Conservation (phyloP, 2,888 invertebrate genomes). For the Alloplasta piceator region DNA sequence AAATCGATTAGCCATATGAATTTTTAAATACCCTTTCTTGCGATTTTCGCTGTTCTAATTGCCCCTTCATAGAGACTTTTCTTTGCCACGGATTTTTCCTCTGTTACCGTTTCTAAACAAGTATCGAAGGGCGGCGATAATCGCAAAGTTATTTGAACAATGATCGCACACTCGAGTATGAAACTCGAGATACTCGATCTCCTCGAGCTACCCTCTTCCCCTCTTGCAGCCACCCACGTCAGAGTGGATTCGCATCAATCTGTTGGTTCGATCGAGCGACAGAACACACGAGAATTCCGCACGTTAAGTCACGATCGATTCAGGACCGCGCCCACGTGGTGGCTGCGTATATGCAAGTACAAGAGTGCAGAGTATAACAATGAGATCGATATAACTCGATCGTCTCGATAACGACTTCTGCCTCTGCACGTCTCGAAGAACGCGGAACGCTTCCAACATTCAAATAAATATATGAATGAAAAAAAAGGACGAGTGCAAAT, state of each 20-base stretch:
- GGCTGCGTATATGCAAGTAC: not conserved
- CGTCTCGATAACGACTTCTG: not conserved
- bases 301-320: slow-evolving; percentile 55
- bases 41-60: not conserved
- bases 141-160: slow-evolving; percentile 54
- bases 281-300: slow-evolving; percentile 55
- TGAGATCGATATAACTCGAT: slow-evolving; percentile 37
- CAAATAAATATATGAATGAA: not conserved
- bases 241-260: slow-evolving; percentile 56
- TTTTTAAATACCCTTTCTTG: too few relatives aligned
- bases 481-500: not conserved
- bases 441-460: slow-evolving; percentile 21
- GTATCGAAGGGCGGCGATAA: slow-evolving; percentile 29
- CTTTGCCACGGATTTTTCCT: not conserved
- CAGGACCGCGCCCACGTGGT: slow-evolving; percentile 57
- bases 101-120: not conserved
- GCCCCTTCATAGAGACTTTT: slow-evolving; percentile 11
- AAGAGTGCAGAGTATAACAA: slow-evolving; percentile 1
- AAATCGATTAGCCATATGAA: too few relatives aligned
- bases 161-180: slow-evolving; percentile 52
- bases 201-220: slow-evolving; percentile 1
- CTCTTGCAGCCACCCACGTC: slow-evolving; percentile 44
- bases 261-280: slow-evolving; percentile 56
- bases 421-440: slow-evolving; percentile 36
- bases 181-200: slow-evolving; percentile 56